Percentiles rank a stretch among this genome's conserved stretches.
These are phyloP conservation scores for Lindbergichthys nudifrons DNA, from an alignment of 2,797 vertebrate species.

Conservation along the genomic window DNA sequence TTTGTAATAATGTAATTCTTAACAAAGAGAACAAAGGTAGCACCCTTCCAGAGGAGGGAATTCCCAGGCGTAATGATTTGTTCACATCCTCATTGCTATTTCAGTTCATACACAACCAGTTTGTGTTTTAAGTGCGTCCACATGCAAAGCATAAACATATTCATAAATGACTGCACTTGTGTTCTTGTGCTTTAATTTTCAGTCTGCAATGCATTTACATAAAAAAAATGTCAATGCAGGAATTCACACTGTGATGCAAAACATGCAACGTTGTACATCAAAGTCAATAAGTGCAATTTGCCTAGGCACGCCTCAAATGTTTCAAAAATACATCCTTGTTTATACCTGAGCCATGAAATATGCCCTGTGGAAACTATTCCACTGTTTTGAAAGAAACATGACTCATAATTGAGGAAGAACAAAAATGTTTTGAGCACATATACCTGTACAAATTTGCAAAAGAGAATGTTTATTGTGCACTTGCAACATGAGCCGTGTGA, in stretches of 20 bases:
- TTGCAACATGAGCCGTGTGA: neutral
- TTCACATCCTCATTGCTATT: slow-evolving; percentile 63
- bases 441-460: neutral
- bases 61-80: slow-evolving; percentile 26
- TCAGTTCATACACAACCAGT: neutral
- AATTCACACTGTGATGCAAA: neutral
- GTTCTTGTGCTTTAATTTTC: neutral
- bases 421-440: neutral
- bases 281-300: neutral
- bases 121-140: neutral
- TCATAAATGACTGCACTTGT: neutral
- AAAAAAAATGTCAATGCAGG: no score
- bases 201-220: neutral
- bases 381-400: neutral
- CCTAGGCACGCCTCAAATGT: neutral
- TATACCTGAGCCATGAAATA: neutral
- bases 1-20: neutral
- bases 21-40: slow-evolving; percentile 24
- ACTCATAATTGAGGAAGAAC: neutral
- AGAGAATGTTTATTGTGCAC: neutral
- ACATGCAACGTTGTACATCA: neutral
- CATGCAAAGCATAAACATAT: no score
- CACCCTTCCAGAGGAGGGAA: slow-evolving; percentile 10
- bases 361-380: neutral
- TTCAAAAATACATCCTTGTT: neutral